A percentile compares a stretch with the other conserved stretches of the same genome.
Evolutionary conservation across 2,797 vertebrate species (phyloP).

Genomic region (Rhynchonycteris naso): DNA sequence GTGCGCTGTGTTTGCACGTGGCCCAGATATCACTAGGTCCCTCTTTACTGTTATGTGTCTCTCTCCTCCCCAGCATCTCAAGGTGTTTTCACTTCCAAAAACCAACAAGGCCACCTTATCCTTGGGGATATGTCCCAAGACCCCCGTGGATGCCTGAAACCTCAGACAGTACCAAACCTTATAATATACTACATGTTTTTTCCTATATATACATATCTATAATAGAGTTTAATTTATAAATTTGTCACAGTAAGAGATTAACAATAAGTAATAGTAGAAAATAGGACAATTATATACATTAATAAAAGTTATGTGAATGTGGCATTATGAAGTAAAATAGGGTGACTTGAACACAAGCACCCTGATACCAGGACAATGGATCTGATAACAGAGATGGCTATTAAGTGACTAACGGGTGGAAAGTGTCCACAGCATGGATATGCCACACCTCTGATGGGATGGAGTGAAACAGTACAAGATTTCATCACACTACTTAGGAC

Average conservation of each 20-base stretch:
- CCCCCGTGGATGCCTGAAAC: background rate
- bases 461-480: background rate
- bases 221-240: background rate
- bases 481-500: background rate
- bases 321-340: background rate
- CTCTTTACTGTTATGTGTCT: background rate
- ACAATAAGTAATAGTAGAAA: background rate
- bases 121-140: background rate
- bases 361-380: background rate
- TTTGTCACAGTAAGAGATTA: background rate
- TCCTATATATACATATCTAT: background rate
- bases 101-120: background rate
- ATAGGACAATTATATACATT: background rate
- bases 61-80: background rate
- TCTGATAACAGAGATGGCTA: background rate
- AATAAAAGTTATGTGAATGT: background rate
- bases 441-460: background rate
- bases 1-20: background rate
- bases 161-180: background rate
- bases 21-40: too few species aligned
- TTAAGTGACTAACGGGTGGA: background rate
- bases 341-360: background rate
- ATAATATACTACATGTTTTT: background rate
- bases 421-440: background rate
- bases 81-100: background rate